Base-by-base conservation (phyloP, 2,797 vertebrate species). In the Phylloscopus collybita region DNA sequence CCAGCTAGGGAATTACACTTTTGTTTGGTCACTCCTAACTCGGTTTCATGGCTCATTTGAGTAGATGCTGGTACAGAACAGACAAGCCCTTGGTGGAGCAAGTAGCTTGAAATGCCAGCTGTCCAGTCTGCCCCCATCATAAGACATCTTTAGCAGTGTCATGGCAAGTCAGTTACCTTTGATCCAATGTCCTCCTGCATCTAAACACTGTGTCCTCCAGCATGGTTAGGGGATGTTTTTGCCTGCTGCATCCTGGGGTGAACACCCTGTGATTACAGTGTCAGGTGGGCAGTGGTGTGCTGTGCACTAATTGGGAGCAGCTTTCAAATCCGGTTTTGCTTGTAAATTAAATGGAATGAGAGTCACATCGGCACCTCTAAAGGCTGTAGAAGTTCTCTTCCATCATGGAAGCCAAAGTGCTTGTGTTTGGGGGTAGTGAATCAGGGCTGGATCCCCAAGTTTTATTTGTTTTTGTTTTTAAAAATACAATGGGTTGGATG, bases 241-340 rank as follows among this genome's bases (percentile, higher is more conserved):
- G 38, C 49, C 49, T 86, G 20, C 69, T 81, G 70, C 86, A n/a
- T 40, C 40, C 80, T 49, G 62, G 50, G 56, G 23, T 88, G 38
- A 86, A 2, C 53, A 86, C 56, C 82, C 73, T 76, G 60, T 92
- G 82, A 76, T 92, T 95, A 91, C 34, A 6, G 27, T 91, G 92
- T 72, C 16, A 30, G 93, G 82, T 93, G 91, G 95, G 80, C 92
- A 96, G 57, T 19, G 42, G 25, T 79, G 88, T 79, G 60, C 78
- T 64, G 23, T 38, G 62, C 15, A 13, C 66, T 83, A 84, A 86
- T 56, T 83, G 82, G 71, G 73, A 88, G 76, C 91, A 92, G 67
- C 86, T 94, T 95, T 79, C 70, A 32, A 90, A 90, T 91, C 95
- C 44, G 6, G 94, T 92, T 96, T 86, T 92, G 85, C 94, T 88